Base-by-base conservation (phyloP, 2,113 vertebrate genomes). In the Ranitomeya variabilis region DNA sequence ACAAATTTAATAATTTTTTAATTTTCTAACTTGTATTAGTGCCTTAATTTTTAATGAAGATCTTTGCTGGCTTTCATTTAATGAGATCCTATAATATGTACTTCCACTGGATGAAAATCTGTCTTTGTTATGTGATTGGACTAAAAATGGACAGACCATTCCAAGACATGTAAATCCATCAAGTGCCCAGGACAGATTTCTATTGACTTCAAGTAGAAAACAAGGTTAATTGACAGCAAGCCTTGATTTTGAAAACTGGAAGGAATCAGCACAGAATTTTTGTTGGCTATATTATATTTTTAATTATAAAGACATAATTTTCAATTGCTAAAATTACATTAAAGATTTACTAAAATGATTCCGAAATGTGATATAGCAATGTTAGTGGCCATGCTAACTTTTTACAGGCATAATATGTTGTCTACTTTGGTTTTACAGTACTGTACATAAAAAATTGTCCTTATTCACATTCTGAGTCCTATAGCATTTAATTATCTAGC, bases 401-500 rank as follows among this genome's bases (percentile, higher is more conserved):
- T 60, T 67, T 67, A 66, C 14, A n/a, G 37, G 21, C 2, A 21
- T 23, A 8, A 52, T 26, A n/a, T 83, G n/a, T 52, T 10, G 8
- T 67, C 21, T n/a, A 5, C 3, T 37, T 83, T 69, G 54, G 9
- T 83, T 83, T 7, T 45, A 45, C 37, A 45, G 37, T 45, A 23
- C 31, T 21, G 26, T 45, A 18, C 66, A 69, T 18, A 62, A 26
- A 83, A 21, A 55, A 12, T 51, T 66, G 62, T 83, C 52, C 80
- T 51, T 67, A 83, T 67, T 67, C 21, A 83, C 64, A 83, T 83
- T 83, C 45, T 67, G 37, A 69, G 19, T 69, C 81, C 21, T 83
- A 83, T 69, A 69, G 62, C 62, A 83, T 69, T 13, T 54, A 83
- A 83, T 83, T 67, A 83, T 83, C 45, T 66, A 11, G 11, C 81